phyloP scores from a whole-genome alignment of 2,797 vertebrate genomes.

The Remorina albescens region DNA sequence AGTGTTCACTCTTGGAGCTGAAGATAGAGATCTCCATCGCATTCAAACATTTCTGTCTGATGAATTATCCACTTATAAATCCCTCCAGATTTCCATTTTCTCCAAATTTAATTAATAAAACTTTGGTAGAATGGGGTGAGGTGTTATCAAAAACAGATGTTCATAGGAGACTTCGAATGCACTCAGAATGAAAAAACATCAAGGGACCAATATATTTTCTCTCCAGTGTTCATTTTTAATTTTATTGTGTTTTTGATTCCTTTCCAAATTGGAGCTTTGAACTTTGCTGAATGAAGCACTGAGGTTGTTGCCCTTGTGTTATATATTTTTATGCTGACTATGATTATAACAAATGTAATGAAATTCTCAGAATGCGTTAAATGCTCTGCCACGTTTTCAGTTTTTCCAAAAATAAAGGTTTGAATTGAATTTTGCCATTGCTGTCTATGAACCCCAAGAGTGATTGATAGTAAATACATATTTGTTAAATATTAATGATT shows the following conservation, averaged over 20 bases:
- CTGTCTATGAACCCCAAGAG: neutral
- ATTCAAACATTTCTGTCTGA: constrained; percentile 34
- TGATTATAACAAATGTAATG: neutral
- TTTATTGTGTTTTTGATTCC: neutral
- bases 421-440: neutral
- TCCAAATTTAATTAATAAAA: constrained; percentile 48
- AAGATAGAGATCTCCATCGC: constrained; percentile 36
- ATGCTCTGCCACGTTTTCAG: neutral
- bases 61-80: constrained; percentile 38
- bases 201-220: neutral
- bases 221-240: neutral
- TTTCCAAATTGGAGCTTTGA: constrained; percentile 2
- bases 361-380: neutral
- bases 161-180: neutral
- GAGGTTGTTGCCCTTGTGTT: neutral
- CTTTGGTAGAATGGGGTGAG: constrained; percentile 11
- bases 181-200: constrained; percentile 1
- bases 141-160: constrained; percentile 16
- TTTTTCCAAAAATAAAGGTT: neutral
- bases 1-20: constrained; percentile 16
- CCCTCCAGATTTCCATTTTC: constrained; percentile 19
- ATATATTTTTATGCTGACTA: neutral
- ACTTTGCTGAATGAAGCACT: neutral
- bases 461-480: neutral
- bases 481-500: neutral